A percentile compares a stretch with the other conserved stretches of the same genome.
Conservation (phyloP, 2,888 invertebrate species). For the Neocrepidodera transversa region DNA sequence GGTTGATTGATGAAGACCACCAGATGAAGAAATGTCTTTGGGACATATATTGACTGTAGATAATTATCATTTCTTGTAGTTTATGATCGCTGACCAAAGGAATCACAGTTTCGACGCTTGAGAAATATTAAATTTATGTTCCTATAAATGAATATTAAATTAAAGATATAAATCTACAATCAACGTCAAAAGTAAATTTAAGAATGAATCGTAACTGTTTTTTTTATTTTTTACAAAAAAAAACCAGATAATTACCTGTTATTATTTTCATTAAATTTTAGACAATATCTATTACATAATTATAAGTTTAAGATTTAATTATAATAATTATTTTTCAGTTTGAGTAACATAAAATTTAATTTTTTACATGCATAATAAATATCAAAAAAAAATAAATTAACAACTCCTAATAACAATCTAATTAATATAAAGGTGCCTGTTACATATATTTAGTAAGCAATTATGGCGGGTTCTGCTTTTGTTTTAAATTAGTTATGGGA, state of each 20-base stretch:
- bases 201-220: no score
- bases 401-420: slow-evolving; percentile 9
- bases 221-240: no score
- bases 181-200: background rate
- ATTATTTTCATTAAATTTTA: no score
- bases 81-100: slow-evolving; percentile 28
- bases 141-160: slow-evolving; percentile 15
- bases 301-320: no score
- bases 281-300: no score
- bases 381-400: slow-evolving; percentile 3
- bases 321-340: no score
- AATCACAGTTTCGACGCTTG: slow-evolving; percentile 22
- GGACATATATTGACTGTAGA: slow-evolving; percentile 58
- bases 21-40: slow-evolving; percentile 59
- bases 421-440: slow-evolving; percentile 15
- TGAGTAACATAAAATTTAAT: background rate
- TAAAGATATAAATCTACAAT: slow-evolving; percentile 1
- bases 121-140: slow-evolving; percentile 10
- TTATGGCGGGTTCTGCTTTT: slow-evolving; percentile 7
- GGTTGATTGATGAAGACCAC: slow-evolving; percentile 60
- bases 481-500: slow-evolving; percentile 14
- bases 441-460: slow-evolving; percentile 6
- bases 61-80: slow-evolving; percentile 51
- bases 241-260: no score
- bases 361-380: background rate